phyloP scores from a whole-genome alignment of 2,797 vertebrate genomes.

The Synaphobranchus kaupii region DNA sequence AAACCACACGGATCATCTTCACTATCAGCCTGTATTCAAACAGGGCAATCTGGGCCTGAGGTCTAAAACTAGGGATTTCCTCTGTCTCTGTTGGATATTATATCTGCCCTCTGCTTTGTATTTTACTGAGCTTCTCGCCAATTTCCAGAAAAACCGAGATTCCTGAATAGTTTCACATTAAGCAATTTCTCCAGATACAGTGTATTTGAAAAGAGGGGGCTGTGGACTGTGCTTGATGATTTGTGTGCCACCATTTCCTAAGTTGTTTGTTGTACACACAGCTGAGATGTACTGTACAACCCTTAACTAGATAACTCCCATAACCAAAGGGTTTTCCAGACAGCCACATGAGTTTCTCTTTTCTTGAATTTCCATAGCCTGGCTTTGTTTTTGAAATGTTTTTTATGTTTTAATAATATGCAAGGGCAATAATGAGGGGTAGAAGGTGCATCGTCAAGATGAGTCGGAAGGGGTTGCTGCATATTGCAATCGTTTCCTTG shows the following conservation, averaged over 20 bases:
- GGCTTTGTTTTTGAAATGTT: background rate
- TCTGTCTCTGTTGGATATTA: background rate
- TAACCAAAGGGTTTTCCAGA: background rate
- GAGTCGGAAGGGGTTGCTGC: background rate
- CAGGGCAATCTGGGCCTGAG: no score
- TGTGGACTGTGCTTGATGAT: no score
- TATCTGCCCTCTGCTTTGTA: no score
- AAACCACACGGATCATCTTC: background rate
- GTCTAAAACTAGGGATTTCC: background rate
- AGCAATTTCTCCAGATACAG: background rate
- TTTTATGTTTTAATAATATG: background rate
- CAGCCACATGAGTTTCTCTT: background rate
- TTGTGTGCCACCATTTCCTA: background rate
- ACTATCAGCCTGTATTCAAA: background rate
- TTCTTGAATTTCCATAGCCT: background rate
- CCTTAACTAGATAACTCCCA: background rate
- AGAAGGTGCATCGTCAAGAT: background rate
- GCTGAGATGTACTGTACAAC: background rate
- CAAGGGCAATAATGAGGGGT: no score
- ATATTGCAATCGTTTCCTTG: background rate
- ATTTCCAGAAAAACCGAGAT: background rate
- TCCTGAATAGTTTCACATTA: background rate
- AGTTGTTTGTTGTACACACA: background rate
- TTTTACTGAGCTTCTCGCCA: no score
- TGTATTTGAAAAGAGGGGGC: background rate